Percentiles rank a stretch among this genome's conserved stretches.
Conservation (phyloP, 2,888 invertebrate species). For the Callinectes sapidus region DNA sequence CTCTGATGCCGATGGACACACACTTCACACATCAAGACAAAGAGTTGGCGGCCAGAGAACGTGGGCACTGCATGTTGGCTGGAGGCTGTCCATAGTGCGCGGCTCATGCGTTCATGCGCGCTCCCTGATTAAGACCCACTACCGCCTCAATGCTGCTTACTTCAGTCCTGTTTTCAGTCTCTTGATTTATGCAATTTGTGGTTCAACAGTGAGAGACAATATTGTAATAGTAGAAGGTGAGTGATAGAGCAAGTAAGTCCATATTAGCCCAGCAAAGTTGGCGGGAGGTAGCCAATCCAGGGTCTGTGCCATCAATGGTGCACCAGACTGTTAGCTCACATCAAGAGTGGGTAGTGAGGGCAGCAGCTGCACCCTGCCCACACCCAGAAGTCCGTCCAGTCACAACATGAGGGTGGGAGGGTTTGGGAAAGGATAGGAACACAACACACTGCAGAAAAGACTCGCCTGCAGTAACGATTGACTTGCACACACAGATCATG, state of each 20-base stretch:
- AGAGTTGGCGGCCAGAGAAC: conserved; percentile 69
- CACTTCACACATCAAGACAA: conserved; percentile 69
- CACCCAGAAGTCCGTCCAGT: conserved; percentile 40
- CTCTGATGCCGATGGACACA: conserved; percentile 69
- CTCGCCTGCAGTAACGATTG: conserved; percentile 39
- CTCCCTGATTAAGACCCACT: conserved; percentile 62
- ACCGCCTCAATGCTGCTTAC: conserved; percentile 58
- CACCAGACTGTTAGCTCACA: conserved; percentile 64
- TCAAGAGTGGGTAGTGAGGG: conserved; percentile 50
- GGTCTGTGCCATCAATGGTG: conserved; percentile 57
- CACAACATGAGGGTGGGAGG: conserved; percentile 53
- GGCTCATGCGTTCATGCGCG: conserved; percentile 67
- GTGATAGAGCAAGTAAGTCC: conserved; percentile 7
- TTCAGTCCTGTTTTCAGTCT: conserved; percentile 8
- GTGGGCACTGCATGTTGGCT: conserved; percentile 72
- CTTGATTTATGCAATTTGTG: conserved; percentile 3
- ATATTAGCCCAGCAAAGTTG: conserved; percentile 51
- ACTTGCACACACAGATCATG: conserved; percentile 58
- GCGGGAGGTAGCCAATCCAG: conserved; percentile 65
- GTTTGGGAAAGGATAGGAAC: conserved; percentile 36
- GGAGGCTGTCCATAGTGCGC: conserved; percentile 70
- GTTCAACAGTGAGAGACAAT: conserved; percentile 16
- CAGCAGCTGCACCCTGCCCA: conserved; percentile 53
- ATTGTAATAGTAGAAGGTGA: neutral
- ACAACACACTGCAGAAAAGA: conserved; percentile 49